Conservation (phyloP, 2,797 vertebrate species). For the Pangasius sanitwongsei region DNA sequence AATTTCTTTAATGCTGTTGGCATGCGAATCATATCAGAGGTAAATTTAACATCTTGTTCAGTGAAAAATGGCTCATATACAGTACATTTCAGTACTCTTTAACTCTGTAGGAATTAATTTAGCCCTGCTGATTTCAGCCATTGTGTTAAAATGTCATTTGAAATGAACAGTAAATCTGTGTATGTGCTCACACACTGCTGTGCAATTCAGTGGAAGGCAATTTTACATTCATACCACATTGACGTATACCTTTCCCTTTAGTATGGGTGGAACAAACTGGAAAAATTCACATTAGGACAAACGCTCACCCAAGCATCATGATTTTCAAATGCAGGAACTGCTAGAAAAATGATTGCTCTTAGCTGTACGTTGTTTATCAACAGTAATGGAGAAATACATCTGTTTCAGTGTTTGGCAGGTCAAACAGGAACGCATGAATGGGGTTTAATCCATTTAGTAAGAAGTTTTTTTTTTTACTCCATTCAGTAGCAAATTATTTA, state of each 20-base stretch:
- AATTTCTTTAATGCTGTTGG: not conserved
- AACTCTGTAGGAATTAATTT: constrained; percentile 1
- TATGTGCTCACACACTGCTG: not conserved
- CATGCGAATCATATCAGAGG: not conserved
- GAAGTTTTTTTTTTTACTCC: not conserved
- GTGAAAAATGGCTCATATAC: not conserved
- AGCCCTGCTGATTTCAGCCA: not conserved
- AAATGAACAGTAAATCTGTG: not conserved
- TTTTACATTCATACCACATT: not conserved
- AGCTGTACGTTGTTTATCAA: not conserved
- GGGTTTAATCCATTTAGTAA: not conserved
- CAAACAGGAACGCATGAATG: not conserved
- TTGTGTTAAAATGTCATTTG: not conserved
- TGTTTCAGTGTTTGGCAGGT: not conserved
- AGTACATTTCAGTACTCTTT: too few species aligned
- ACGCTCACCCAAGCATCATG: not conserved
- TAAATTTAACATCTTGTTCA: not conserved
- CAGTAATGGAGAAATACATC: not conserved
- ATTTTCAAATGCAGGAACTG: too few species aligned
- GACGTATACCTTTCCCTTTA: not conserved
- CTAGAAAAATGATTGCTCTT: not conserved
- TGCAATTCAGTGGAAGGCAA: not conserved
- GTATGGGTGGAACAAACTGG: not conserved
- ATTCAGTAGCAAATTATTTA: too few species aligned
- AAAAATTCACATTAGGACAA: not conserved